Evolutionary conservation across 2,113 vertebrate species (phyloP), one percentile per base, ranked within the genome.

Genomic region (Oncorhynchus kisutch): DNA sequence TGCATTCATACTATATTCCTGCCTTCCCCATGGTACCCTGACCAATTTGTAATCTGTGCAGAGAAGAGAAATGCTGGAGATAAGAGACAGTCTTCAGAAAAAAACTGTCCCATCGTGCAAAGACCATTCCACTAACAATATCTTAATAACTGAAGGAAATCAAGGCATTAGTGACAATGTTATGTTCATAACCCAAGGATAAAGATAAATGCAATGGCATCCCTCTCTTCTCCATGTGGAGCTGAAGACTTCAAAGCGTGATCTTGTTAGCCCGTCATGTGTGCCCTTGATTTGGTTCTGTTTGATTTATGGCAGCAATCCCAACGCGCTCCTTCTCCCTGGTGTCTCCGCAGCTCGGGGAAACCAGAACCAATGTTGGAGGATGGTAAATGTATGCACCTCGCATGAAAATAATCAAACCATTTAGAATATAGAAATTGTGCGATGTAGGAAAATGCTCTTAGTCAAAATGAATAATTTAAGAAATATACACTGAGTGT

Each of bases 301-400:
- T 86, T 75, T 90, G 86, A 89, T 86, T 84, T 84, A 86, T 16
- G 74, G 67, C 70, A 0, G 25, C 20, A 48, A 67, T 82, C 31
- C 75, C 48, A 5, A 0, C 8, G 57, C 70, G 71, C 67, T 59
- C 72, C 34, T 29, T n/a, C 67, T 34, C 72, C 9, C 8, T 9
- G 51, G 82, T 90, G 87, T 78, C 85, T 78, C 85, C 77, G 77
- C 1, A 24, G 68, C 39, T 24, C 20, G 1, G 29, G n/a, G 22
- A 39, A 22, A 20, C 14, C 20, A 69, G 67, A 1, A 39, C 16
- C 82, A 82, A 88, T 45, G 39, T 45, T 45, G 39, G 39, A 45
- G 39, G 39, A 11, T 45, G 39, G 39, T 45, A 45, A 45, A 45
- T 24, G 79, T 75, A 81, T 57, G 49, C 13, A 12, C 78, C 18